phyloP scores from a whole-genome alignment of 2,888 invertebrate genomes.

The Amphipyra berbera region DNA sequence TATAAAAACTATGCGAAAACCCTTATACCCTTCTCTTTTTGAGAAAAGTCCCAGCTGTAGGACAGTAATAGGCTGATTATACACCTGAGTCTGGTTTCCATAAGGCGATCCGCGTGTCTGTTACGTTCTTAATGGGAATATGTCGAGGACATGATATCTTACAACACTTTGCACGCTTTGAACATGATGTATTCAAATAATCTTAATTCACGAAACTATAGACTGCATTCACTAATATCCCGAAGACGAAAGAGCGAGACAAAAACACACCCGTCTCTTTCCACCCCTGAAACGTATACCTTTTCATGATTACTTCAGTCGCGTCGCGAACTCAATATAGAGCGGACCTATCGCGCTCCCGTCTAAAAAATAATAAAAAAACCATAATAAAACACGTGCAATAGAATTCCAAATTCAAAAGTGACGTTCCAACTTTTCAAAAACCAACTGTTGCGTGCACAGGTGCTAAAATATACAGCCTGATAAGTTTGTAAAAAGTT shows the following conservation, averaged over 20 bases:
- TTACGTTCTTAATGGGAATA: not conserved
- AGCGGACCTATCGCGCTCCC: slow-evolving; percentile 39
- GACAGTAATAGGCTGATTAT: too few relatives aligned
- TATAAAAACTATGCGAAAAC: too few relatives aligned
- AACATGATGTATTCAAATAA: not conserved
- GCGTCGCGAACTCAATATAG: slow-evolving; percentile 47
- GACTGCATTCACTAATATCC: slow-evolving; percentile 61
- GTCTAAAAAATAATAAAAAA: slow-evolving; percentile 27
- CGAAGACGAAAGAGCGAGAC: slow-evolving; percentile 47
- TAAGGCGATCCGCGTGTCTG: too few relatives aligned
- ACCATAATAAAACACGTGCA: slow-evolving; percentile 55
- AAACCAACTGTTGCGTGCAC: slow-evolving; percentile 18
- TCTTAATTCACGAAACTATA: slow-evolving; percentile 50
- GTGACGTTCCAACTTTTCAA: slow-evolving; percentile 57
- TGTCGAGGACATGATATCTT: not conserved
- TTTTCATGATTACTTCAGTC: slow-evolving; percentile 64
- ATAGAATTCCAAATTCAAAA: slow-evolving; percentile 57
- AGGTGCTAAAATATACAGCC: slow-evolving; percentile 17
- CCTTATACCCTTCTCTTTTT: too few relatives aligned
- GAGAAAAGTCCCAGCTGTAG: too few relatives aligned
- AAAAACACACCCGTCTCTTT: slow-evolving; percentile 32
- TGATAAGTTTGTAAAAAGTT: slow-evolving; percentile 52
- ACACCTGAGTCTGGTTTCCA: too few relatives aligned
- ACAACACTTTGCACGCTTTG: too few relatives aligned
- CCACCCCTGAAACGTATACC: slow-evolving; percentile 59